Conservation (phyloP, 2,888 invertebrate genomes). For the Caenorhabditis sp. region DNA sequence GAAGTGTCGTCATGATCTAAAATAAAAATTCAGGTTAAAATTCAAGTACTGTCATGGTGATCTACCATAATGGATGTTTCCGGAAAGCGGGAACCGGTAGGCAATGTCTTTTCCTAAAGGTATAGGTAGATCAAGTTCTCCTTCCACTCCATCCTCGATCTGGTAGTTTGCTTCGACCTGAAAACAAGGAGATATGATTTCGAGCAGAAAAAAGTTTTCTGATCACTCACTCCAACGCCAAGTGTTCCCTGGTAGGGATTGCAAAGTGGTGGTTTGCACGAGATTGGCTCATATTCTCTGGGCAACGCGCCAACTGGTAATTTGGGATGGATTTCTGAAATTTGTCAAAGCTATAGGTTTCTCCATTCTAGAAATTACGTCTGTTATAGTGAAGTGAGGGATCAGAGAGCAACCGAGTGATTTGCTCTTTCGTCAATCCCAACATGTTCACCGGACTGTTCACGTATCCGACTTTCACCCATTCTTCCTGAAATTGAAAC, state of each 20-base stretch:
- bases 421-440: slow-evolving; percentile 66
- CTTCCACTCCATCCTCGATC: slow-evolving; percentile 70
- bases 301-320: slow-evolving; percentile 72
- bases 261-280: slow-evolving; percentile 74
- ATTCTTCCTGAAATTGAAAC: slow-evolving; percentile 56
- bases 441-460: slow-evolving; percentile 70
- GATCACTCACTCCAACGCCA: slow-evolving; percentile 66
- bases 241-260: slow-evolving; percentile 72
- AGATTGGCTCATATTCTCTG: slow-evolving; percentile 67
- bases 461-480: slow-evolving; percentile 68
- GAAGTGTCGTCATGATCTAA: slow-evolving; percentile 65
- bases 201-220: background rate
- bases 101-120: slow-evolving; percentile 68
- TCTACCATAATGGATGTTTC: slow-evolving; percentile 66
- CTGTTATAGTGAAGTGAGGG: slow-evolving; percentile 66
- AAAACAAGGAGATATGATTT: background rate
- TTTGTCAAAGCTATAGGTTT: background rate
- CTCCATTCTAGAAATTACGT: slow-evolving; percentile 32
- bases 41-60: background rate
- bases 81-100: slow-evolving; percentile 60
- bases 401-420: slow-evolving; percentile 64
- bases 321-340: slow-evolving; percentile 71
- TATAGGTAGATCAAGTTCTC: slow-evolving; percentile 69
- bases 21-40: too few species aligned
- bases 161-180: slow-evolving; percentile 67